These are phyloP conservation scores for Catocala sponsa DNA, from an alignment of 2,888 invertebrate genomes.

Conservation along the genomic window DNA sequence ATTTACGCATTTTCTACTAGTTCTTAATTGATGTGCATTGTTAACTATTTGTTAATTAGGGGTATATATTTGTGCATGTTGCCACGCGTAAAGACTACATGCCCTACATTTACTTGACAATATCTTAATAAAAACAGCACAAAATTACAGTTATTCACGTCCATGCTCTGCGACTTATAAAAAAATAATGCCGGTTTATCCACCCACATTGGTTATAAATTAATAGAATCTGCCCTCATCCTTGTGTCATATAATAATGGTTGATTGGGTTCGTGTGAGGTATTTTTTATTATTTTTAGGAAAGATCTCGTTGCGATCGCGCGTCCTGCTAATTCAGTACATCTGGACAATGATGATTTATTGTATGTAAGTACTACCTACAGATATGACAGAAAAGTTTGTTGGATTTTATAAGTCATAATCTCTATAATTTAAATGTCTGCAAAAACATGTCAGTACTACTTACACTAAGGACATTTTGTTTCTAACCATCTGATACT, in stretches of 20 bases:
- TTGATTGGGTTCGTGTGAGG: conserved; percentile 85
- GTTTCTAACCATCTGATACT: no score
- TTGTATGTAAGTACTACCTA: conserved; percentile 66
- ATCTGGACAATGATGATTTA: conserved; percentile 79
- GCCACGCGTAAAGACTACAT: conserved; percentile 29
- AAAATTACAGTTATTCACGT: conserved; percentile 77
- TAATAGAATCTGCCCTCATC: conserved; percentile 86
- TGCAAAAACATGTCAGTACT: no score
- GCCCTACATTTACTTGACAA: conserved; percentile 57
- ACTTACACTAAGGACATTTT: no score
- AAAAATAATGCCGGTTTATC: conserved; percentile 84
- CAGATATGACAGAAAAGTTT: conserved; percentile 50
- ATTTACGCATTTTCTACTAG: no score
- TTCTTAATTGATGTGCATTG: no score
- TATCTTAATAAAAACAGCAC: conserved; percentile 75
- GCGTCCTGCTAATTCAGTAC: conserved; percentile 73
- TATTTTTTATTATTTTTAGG: conserved; percentile 84
- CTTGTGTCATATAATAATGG: conserved; percentile 82
- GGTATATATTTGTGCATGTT: conserved; percentile 10
- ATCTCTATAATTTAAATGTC: not conserved
- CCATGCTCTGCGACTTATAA: conserved; percentile 70
- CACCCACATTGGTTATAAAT: conserved; percentile 88
- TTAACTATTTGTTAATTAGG: not conserved
- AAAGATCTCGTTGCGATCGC: conserved; percentile 72
- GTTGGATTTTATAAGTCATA: conserved; percentile 33